Base-by-base conservation (phyloP, 2,888 invertebrate species). In the Aquatica leii region DNA sequence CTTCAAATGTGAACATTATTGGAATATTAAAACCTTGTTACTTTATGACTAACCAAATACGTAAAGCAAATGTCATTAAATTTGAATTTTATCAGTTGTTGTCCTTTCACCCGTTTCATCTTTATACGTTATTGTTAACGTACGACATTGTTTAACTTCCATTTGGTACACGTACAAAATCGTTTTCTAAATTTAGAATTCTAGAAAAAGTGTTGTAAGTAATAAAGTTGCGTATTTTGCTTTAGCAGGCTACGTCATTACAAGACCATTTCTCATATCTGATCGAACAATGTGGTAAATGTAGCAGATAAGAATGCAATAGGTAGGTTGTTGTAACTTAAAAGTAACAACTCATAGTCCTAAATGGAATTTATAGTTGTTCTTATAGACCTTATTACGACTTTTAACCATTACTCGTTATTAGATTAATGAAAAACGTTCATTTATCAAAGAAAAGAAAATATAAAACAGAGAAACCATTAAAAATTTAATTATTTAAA, bases 41-140 rank as follows among this genome's bases (percentile, higher is more conserved):
- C 14, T 9, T 12, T 24, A 6, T 24, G 2, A 24, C 24, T 24
- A 12, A 50, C 35, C 1, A 14, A 57, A 41, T 37, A 37, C 40
- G 49, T 40, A 40, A 57, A 21, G 40, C 20, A 50, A 49, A 18
- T 24, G 50, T 57, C 50, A 21, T 20, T 50, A 57, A 57, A 50
- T 57, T 40, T 49, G 40, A 55, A 49, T 50, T 34, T 50, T 57
- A 57, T 57, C 57, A 40, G 50, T 46, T 31, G 50, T 46, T 31
- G 12, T 8, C 46, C 5, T 31, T 55, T 21, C 31, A 43, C 17
- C n/a, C n/a, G 24, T 53, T 15, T 14, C 14, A 11, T n/a, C n/a
- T n/a, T n/a, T n/a, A n/a, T 15, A n/a, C 43, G 46, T 34, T 21
- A n/a, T n/a, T n/a, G n/a, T n/a, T n/a, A n/a, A n/a, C n/a, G n/a